Evolutionary conservation across 2,888 invertebrate genomes (phyloP).

Genomic region (Aphrophora alni): DNA sequence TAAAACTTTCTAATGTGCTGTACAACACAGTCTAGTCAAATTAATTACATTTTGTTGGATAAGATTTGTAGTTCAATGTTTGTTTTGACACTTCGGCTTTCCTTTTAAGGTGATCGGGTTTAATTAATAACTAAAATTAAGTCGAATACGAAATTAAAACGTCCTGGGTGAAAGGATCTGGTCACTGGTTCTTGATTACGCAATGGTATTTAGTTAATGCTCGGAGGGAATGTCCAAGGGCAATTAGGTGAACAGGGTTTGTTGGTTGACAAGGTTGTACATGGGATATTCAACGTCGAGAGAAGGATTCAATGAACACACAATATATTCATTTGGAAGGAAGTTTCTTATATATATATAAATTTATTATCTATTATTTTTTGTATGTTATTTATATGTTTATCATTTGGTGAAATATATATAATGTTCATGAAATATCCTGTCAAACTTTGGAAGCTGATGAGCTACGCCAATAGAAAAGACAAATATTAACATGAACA

Average conservation of each 20-base stretch:
- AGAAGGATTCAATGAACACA: too few species aligned
- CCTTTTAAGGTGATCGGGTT: not conserved
- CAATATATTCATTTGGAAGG: too few species aligned
- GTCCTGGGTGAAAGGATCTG: not conserved
- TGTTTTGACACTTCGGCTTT: not conserved
- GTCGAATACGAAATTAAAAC: conserved; percentile 1
- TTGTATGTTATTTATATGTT: too few species aligned
- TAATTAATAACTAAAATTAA: conserved; percentile 6
- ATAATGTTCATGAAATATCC: too few species aligned
- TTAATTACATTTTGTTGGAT: not conserved
- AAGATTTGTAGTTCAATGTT: not conserved
- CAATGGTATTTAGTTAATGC: not conserved
- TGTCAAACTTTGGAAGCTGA: too few species aligned
- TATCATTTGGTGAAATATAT: too few species aligned
- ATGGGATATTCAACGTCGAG: too few species aligned
- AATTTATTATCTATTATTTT: too few species aligned
- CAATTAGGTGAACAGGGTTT: not conserved
- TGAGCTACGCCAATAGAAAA: too few species aligned
- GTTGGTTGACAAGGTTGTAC: too few species aligned
- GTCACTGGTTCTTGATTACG: not conserved
- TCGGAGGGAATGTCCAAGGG: not conserved
- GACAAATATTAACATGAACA: too few species aligned
- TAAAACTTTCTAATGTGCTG: not conserved
- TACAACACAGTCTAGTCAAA: not conserved
- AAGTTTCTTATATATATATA: too few species aligned